These are phyloP conservation scores for Callaeas wilsoni DNA, from an alignment of 2,113 vertebrate genomes.

Conservation along the genomic window DNA sequence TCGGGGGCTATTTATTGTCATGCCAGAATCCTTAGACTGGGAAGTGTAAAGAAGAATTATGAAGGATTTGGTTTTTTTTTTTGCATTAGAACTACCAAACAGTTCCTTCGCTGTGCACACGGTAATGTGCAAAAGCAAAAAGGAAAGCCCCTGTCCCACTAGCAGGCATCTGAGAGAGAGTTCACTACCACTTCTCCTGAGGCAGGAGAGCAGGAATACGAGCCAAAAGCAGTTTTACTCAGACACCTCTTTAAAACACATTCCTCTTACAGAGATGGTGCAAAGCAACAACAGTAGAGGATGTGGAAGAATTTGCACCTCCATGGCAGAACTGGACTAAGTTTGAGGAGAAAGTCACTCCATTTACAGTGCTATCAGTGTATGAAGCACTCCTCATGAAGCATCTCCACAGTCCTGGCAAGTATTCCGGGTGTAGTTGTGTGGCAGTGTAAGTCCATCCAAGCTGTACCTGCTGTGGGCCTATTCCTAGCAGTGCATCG, in stretches of 20 bases:
- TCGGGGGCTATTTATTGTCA: not conserved
- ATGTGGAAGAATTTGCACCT: not conserved
- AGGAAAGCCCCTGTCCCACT: not conserved
- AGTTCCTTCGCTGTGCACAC: not conserved
- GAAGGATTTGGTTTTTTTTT: not conserved
- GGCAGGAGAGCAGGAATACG: not conserved
- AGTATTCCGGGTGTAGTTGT: not conserved
- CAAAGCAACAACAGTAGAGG: not conserved
- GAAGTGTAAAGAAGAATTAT: not conserved
- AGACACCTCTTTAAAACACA: not conserved
- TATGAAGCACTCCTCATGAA: not conserved
- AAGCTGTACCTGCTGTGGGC: not conserved
- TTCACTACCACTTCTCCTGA: not conserved
- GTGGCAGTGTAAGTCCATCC: not conserved
- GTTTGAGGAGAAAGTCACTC: not conserved
- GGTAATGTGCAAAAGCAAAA: not conserved
- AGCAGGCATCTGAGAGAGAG: not conserved
- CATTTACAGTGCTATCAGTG: not conserved
- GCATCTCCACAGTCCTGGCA: not conserved
- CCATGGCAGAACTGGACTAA: not conserved
- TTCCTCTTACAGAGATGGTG: not conserved
- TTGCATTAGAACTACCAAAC: not conserved
- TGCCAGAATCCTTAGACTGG: not conserved
- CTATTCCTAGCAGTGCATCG: rapidly evolving
- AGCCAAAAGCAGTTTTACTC: not conserved